These are phyloP conservation scores for Syngnathus rostellatus DNA, from an alignment of 2,797 vertebrate genomes.

Conservation along the genomic window DNA sequence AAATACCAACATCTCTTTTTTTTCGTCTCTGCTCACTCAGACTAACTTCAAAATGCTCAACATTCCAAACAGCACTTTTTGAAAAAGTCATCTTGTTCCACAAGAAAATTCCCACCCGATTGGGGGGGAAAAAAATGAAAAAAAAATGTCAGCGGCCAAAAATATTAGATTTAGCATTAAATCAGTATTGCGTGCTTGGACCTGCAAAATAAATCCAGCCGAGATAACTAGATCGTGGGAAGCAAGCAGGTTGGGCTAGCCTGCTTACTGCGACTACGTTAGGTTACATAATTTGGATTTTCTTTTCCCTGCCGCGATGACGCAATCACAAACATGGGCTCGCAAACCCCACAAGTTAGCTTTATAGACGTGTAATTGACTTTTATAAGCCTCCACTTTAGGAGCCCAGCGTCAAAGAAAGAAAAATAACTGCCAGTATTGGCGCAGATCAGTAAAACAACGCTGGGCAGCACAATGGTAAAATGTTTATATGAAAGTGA, in stretches of 20 bases:
- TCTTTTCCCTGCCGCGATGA: conserved; percentile 43
- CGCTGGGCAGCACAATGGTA: conserved; percentile 13
- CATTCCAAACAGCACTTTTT: too few relatives aligned
- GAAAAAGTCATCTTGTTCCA: too few relatives aligned
- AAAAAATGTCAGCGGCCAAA: too few relatives aligned
- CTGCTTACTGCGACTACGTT: conserved; percentile 9
- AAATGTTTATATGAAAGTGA: conserved; percentile 13
- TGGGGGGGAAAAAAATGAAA: too few relatives aligned
- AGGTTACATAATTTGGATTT: conserved; percentile 50
- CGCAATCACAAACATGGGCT: conserved; percentile 50
- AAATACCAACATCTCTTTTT: too few relatives aligned
- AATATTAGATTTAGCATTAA: too few relatives aligned
- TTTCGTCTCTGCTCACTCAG: too few relatives aligned
- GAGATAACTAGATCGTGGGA: background rate
- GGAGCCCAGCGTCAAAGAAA: conserved; percentile 39
- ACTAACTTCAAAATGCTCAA: too few relatives aligned
- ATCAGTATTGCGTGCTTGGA: background rate
- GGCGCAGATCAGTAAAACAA: conserved; percentile 22
- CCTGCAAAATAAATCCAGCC: background rate
- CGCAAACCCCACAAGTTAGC: conserved; percentile 49
- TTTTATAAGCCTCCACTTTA: conserved; percentile 58
- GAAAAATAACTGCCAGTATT: conserved; percentile 35
- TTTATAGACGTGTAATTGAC: conserved; percentile 67
- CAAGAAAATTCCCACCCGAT: too few relatives aligned
- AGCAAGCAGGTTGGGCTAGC: conserved; percentile 26